phyloP scores from a whole-genome alignment of 1,140 invertebrate species.

The Trialeurodes vaporariorum region DNA sequence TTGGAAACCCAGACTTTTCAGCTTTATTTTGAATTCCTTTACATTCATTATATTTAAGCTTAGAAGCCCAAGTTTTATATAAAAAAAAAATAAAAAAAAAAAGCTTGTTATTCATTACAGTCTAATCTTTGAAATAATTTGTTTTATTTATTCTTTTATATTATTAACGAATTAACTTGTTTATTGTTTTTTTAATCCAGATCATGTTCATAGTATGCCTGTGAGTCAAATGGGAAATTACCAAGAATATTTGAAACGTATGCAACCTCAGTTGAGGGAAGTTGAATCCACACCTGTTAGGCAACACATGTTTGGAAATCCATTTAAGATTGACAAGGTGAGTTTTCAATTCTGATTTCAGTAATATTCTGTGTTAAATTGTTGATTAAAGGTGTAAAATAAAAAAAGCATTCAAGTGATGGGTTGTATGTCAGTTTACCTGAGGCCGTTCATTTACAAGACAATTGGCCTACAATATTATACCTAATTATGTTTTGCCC shows the following conservation, averaged over 20 bases:
- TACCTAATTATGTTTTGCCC: neutral
- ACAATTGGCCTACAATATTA: neutral
- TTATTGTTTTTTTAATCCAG: slow-evolving; percentile 39
- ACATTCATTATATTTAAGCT: too few relatives aligned
- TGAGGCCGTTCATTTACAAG: neutral
- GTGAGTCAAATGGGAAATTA: slow-evolving; percentile 99
- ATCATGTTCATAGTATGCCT: slow-evolving; percentile 86
- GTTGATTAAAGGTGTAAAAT: neutral
- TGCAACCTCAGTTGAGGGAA: slow-evolving; percentile 81
- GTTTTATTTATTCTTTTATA: too few relatives aligned
- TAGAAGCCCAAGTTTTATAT: too few relatives aligned
- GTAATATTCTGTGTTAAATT: neutral
- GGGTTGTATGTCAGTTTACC: neutral
- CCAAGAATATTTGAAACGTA: slow-evolving; percentile 91
- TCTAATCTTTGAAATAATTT: too few relatives aligned
- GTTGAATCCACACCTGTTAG: slow-evolving; percentile 91
- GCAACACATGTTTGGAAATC: slow-evolving; percentile 98
- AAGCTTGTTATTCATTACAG: too few relatives aligned
- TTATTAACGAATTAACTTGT: too few relatives aligned
- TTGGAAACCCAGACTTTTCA: too few relatives aligned
- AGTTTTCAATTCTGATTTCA: slow-evolving; percentile 12
- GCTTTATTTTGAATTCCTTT: too few relatives aligned
- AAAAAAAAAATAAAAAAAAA: too few relatives aligned
- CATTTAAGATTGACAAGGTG: slow-evolving; percentile 91
- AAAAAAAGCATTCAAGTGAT: neutral